A percentile compares a stretch with the other conserved stretches of the same genome.
Evolutionary conservation across 1,140 invertebrate genomes (phyloP).

Genomic region (Trissolcus basalis): DNA sequence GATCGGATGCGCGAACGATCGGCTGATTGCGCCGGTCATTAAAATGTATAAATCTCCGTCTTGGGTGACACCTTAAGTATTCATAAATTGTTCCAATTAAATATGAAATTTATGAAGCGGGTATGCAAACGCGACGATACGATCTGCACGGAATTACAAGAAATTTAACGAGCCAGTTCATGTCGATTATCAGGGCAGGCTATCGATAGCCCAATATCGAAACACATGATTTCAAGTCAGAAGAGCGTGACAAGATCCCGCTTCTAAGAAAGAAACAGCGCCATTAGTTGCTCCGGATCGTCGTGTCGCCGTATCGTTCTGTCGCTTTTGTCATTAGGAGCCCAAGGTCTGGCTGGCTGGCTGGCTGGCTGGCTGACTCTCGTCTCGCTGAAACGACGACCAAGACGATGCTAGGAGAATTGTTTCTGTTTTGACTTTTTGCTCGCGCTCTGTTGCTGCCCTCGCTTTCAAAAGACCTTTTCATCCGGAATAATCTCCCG

Average conservation of each 20-base stretch:
- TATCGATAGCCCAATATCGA: slow-evolving; percentile 53
- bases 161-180: slow-evolving; percentile 50
- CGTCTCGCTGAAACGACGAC: slow-evolving; percentile 43
- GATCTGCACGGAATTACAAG: slow-evolving; percentile 38
- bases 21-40: slow-evolving; percentile 43
- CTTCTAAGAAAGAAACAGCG: slow-evolving; percentile 57
- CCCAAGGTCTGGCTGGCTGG: slow-evolving; percentile 48
- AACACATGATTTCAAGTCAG: slow-evolving; percentile 49
- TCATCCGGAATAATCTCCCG: slow-evolving; percentile 53
- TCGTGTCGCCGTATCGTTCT: slow-evolving; percentile 48
- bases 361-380: too few species aligned
- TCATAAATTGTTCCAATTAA: slow-evolving; percentile 57
- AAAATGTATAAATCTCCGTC: slow-evolving; percentile 45
- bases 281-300: slow-evolving; percentile 55
- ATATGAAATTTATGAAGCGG: slow-evolving; percentile 53
- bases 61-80: slow-evolving; percentile 30
- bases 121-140: slow-evolving; percentile 38
- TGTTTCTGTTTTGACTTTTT: slow-evolving; percentile 54
- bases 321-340: slow-evolving; percentile 52
- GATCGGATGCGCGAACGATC: slow-evolving; percentile 14
- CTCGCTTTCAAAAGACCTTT: slow-evolving; percentile 51
- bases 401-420: slow-evolving; percentile 43
- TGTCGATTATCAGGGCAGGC: slow-evolving; percentile 44
- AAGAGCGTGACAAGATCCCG: slow-evolving; percentile 53
- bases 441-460: slow-evolving; percentile 11